These are phyloP conservation scores for Centruroides vittatus DNA, from an alignment of 1,140 invertebrate species.

Conservation along the genomic window DNA sequence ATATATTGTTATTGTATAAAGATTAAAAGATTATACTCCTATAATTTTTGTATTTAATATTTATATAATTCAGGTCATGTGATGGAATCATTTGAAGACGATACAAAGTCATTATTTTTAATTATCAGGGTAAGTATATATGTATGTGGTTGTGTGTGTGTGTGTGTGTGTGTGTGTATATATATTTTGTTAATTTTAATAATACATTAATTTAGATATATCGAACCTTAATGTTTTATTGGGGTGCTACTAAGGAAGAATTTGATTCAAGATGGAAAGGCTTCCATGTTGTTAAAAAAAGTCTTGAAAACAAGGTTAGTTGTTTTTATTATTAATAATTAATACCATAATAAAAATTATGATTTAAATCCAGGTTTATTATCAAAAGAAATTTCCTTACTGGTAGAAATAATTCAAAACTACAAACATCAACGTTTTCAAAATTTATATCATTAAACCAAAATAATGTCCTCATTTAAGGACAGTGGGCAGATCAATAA, in stretches of 20 bases:
- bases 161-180: slow-evolving; percentile 3
- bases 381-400: too few species aligned
- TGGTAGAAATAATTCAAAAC: too few species aligned
- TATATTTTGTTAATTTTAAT: background rate
- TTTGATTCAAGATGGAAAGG: slow-evolving; percentile 41
- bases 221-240: slow-evolving; percentile 40
- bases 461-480: too few species aligned
- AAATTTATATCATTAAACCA: too few species aligned
- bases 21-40: too few species aligned
- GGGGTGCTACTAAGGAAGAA: slow-evolving; percentile 33
- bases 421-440: too few species aligned
- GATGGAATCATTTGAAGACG: slow-evolving; percentile 47
- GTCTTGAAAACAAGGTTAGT: slow-evolving; percentile 41
- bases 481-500: too few species aligned
- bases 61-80: slow-evolving; percentile 30
- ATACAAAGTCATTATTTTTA: slow-evolving; percentile 51
- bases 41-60: background rate
- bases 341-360: too few species aligned
- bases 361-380: too few species aligned
- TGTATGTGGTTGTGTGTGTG: slow-evolving; percentile 17
- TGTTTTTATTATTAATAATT: too few species aligned
- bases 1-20: too few species aligned
- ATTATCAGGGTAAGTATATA: slow-evolving; percentile 38
- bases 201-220: slow-evolving; percentile 37
- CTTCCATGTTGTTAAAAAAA: slow-evolving; percentile 41